Evolutionary conservation across 2,888 invertebrate genomes (phyloP), one percentile per base, ranked within the genome.

Genomic region (Pardosa pseudoannulata): DNA sequence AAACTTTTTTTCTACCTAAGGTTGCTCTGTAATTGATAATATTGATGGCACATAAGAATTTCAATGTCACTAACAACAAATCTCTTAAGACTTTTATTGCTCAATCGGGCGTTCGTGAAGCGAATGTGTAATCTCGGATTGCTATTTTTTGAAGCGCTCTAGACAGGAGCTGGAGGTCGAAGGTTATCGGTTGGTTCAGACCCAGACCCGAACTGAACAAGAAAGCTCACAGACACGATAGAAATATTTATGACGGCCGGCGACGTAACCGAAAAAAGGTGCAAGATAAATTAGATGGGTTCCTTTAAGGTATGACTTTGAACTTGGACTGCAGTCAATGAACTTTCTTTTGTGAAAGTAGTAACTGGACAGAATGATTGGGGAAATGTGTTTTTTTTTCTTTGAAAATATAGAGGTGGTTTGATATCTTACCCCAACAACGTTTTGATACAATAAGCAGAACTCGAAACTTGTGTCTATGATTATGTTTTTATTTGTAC

Each of bases 51-150:
- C 13, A 16, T 6, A 16, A 16, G 46, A 46, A 46, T 16, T 46
- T 46, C 2, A 2, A 16, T 7, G 16, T 46, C 16, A 46, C 46
- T 46, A 6, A 13, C 46, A 6, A 46, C 46, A 46, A 46, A 46
- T 46, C 46, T 46, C 46, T 16, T n/a, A n/a, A 16, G 46, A 46
- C 46, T 46, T 36, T 46, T 46, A 46, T 46, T 46, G 46, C 46
- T 13, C 46, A 46, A 46, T 46, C 5, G 36, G 46, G 46, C n/a
- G 56, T 5, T 5, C 56, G 56, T 23, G 56, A 23, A 5, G 2
- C 5, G 56, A 56, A 56, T 56, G 1, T 23, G 5, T 19, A 56
- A 46, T 46, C 6, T 46, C 6, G 16, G 6, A 13, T 46, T 13
- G 16, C 41, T 9, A 56, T 16, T 3, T n/a, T n/a, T 5, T 2